These are phyloP conservation scores for Athene cunicularia DNA, from an alignment of 2,113 vertebrate genomes.

Conservation along the genomic window DNA sequence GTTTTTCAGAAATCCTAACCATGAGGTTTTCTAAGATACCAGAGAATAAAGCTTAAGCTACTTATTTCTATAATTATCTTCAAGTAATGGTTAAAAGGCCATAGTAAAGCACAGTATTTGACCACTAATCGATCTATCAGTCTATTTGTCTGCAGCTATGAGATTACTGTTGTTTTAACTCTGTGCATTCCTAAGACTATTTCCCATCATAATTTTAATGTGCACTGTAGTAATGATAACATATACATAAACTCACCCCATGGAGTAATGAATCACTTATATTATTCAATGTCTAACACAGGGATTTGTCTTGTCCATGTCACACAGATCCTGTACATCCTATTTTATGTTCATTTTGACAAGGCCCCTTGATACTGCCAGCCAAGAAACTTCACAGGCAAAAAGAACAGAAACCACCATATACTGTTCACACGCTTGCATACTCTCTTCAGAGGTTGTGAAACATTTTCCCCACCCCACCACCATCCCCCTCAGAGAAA, in stretches of 20 bases:
- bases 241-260: background rate
- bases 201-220: background rate
- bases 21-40: background rate
- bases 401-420: background rate
- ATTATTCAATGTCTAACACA: background rate
- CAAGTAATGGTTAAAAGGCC: background rate
- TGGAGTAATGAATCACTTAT: background rate
- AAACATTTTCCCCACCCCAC: background rate
- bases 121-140: background rate
- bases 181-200: background rate
- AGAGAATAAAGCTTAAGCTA: background rate
- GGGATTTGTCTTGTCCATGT: background rate
- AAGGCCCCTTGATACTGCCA: background rate
- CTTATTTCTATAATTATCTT: background rate
- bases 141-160: background rate
- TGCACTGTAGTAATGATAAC: background rate
- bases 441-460: background rate
- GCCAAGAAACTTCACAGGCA: background rate
- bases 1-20: background rate
- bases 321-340: background rate
- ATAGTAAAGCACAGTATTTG: background rate
- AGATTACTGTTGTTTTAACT: background rate
- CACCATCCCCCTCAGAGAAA: background rate
- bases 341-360: background rate
- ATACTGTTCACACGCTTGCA: background rate